A percentile compares a stretch with the other conserved stretches of the same genome.
Evolutionary conservation across 1,140 invertebrate species (phyloP).

Genomic region (Cyclina sinensis): DNA sequence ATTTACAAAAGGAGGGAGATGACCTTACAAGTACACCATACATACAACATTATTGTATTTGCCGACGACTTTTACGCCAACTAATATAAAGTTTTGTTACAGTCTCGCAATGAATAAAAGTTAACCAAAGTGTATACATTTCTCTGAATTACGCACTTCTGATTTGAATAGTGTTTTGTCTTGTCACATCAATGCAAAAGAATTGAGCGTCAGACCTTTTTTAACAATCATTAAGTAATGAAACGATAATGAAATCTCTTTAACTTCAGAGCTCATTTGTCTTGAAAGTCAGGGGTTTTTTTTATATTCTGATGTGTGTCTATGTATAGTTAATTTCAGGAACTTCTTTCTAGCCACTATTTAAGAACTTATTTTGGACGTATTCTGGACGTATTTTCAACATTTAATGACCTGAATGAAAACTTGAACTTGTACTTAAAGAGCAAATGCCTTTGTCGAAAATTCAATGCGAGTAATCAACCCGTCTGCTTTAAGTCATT

Average conservation of each 20-base stretch:
- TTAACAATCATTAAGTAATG: not conserved
- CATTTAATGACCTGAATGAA: not conserved
- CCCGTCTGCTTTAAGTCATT: not conserved
- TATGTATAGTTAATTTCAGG: not conserved
- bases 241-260: not conserved
- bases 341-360: not conserved
- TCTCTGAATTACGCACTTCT: no score
- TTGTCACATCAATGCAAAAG: no score
- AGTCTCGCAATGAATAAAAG: no score
- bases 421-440: not conserved
- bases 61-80: no score
- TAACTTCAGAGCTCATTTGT: not conserved
- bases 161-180: no score
- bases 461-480: constrained; percentile 11
- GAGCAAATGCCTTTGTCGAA: constrained; percentile 27
- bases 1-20: no score
- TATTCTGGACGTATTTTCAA: no score
- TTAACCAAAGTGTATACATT: no score
- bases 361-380: not conserved
- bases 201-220: no score
- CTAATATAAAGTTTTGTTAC: no score
- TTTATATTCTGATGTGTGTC: not conserved
- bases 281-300: not conserved
- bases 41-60: no score
- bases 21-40: no score